These are phyloP conservation scores for Ommatoiulus sabulosus DNA, from an alignment of 2,888 invertebrate genomes.

Conservation along the genomic window DNA sequence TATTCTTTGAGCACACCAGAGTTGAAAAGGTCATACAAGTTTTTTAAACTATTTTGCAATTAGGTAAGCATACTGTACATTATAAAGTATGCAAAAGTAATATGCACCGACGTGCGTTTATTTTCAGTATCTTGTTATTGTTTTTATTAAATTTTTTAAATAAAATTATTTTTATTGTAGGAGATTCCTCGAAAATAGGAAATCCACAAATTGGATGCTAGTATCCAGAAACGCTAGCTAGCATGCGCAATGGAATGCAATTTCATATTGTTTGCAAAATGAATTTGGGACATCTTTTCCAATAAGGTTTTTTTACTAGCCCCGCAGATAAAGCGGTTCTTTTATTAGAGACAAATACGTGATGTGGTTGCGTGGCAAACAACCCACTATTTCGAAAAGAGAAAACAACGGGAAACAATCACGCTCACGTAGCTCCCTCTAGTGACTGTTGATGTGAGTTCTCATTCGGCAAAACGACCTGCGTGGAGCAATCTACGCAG, in stretches of 20 bases:
- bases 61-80: neutral
- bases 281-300: neutral
- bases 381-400: neutral
- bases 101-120: neutral
- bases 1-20: too few species aligned
- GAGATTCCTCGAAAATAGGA: neutral
- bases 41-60: neutral
- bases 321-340: neutral
- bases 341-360: conserved; percentile 16
- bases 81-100: neutral
- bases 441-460: neutral
- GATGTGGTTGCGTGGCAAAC: neutral
- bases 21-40: neutral
- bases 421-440: neutral
- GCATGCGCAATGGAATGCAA: neutral
- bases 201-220: neutral
- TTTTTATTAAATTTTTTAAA: neutral
- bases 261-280: neutral
- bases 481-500: neutral
- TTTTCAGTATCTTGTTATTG: neutral
- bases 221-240: neutral
- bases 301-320: neutral
- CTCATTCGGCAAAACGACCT: neutral
- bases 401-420: neutral
- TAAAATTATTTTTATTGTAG: neutral